These are phyloP conservation scores for Scotopteryx bipunctaria DNA, from an alignment of 2,888 invertebrate genomes.

Conservation along the genomic window DNA sequence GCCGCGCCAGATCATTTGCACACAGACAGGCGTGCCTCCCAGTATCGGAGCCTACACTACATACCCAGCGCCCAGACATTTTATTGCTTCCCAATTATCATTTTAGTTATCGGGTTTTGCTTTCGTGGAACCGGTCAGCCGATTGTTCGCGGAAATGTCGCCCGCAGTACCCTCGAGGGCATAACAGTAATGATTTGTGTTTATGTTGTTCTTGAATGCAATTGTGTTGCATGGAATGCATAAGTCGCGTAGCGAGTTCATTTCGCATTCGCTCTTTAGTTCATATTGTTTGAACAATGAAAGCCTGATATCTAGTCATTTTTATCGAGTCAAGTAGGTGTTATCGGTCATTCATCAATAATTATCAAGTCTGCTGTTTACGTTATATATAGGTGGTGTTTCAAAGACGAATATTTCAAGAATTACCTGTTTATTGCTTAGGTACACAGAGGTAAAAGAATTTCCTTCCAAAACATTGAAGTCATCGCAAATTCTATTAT, in stretches of 20 bases:
- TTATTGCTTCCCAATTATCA: constrained; percentile 74
- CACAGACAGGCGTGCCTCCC: constrained; percentile 66
- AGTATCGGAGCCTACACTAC: constrained; percentile 35
- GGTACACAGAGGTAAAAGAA: background rate
- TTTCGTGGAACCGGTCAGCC: constrained; percentile 34
- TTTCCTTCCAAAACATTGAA: constrained; percentile 7
- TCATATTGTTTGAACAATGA: constrained; percentile 1
- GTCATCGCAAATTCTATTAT: constrained; percentile 20
- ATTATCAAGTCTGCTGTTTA: constrained; percentile 2
- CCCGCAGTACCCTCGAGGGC: constrained; percentile 29
- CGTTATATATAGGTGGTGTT: background rate
- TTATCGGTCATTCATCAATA: background rate
- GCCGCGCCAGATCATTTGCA: constrained; percentile 77
- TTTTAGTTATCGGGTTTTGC: constrained; percentile 54
- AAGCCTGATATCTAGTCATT: background rate
- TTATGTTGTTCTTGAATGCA: constrained; percentile 24
- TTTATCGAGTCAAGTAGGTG: background rate
- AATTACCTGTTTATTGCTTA: background rate
- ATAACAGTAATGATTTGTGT: constrained; percentile 36
- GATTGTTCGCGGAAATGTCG: constrained; percentile 39
- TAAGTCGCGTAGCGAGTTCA: constrained; percentile 19
- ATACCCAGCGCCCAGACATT: constrained; percentile 55
- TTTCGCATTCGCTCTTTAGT: constrained; percentile 19
- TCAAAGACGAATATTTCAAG: background rate
- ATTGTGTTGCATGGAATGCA: constrained; percentile 24